A percentile compares a stretch with the other conserved stretches of the same genome.
Evolutionary conservation across 1,140 invertebrate genomes (phyloP).

Genomic region (Nautilus pompilius): DNA sequence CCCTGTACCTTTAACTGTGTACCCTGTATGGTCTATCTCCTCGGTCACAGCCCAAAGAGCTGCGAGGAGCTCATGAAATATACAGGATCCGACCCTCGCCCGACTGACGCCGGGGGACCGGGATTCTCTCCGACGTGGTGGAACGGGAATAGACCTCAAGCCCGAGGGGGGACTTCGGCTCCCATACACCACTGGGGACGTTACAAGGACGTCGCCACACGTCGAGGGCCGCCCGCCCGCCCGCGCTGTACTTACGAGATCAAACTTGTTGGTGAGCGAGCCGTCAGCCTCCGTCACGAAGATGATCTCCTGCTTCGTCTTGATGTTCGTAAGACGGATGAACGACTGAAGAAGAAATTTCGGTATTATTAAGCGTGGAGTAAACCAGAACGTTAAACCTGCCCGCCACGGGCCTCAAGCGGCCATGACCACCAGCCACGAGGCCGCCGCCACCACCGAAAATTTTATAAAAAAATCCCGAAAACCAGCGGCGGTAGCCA

Average conservation of each 20-base stretch:
- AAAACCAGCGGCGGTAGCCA: no score
- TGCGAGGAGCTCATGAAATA: constrained; percentile 19
- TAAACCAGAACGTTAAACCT: constrained; percentile 6
- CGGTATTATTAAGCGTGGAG: constrained; percentile 1
- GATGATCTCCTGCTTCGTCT: constrained; percentile 77
- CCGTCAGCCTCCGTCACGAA: constrained; percentile 90
- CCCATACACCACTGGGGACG: constrained; percentile 14
- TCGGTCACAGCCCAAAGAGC: constrained; percentile 12
- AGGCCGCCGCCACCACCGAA: no score
- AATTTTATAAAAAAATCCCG: no score
- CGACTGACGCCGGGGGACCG: constrained; percentile 11
- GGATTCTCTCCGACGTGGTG: constrained; percentile 17
- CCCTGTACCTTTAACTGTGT: no score
- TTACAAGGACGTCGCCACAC: neutral
- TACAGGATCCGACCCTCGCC: constrained; percentile 17
- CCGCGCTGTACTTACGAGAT: constrained; percentile 66
- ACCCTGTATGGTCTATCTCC: constrained; percentile 20
- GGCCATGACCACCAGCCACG: no score
- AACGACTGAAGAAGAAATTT: constrained; percentile 66
- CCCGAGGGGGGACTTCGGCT: constrained; percentile 12
- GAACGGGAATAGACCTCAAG: constrained; percentile 19
- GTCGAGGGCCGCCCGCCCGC: neutral
- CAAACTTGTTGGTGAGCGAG: constrained; percentile 78
- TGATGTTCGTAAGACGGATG: constrained; percentile 69
- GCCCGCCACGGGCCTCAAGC: no score